phyloP scores from a whole-genome alignment of 1,140 invertebrate genomes.

The Calycopis cecrops region DNA sequence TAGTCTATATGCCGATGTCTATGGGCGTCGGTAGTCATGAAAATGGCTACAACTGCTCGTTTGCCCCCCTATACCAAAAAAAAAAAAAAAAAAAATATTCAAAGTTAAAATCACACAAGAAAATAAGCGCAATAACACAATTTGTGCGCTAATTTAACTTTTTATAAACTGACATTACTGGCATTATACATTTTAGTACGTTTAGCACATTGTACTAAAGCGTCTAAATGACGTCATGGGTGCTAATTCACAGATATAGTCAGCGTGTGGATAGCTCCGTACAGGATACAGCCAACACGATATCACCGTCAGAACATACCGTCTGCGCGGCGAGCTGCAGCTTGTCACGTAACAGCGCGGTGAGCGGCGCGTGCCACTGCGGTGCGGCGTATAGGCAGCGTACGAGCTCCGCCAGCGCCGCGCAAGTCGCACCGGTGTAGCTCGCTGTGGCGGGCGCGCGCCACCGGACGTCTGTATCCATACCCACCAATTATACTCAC shows the following conservation, averaged over 20 bases:
- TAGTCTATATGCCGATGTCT: too few relatives aligned
- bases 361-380: slow-evolving; percentile 56
- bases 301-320: slow-evolving; percentile 30
- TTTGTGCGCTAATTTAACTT: too few relatives aligned
- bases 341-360: slow-evolving; percentile 49
- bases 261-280: not conserved
- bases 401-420: slow-evolving; percentile 47
- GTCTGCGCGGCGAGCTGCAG: slow-evolving; percentile 56
- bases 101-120: too few relatives aligned
- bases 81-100: too few relatives aligned
- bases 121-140: too few relatives aligned
- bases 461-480: slow-evolving; percentile 56
- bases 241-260: not conserved
- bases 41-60: too few relatives aligned
- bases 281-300: too few relatives aligned
- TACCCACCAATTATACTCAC: not conserved
- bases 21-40: too few relatives aligned
- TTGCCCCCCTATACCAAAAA: too few relatives aligned
- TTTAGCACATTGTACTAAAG: too few relatives aligned
- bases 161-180: too few relatives aligned
- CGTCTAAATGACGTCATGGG: not conserved
- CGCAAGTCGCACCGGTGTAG: slow-evolving; percentile 58
- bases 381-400: slow-evolving; percentile 48
- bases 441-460: slow-evolving; percentile 61
- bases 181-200: too few relatives aligned